Percentiles rank a stretch among this genome's conserved stretches.
Conservation (phyloP, 2,113 vertebrate genomes). For the Tiliqua scincoides region DNA sequence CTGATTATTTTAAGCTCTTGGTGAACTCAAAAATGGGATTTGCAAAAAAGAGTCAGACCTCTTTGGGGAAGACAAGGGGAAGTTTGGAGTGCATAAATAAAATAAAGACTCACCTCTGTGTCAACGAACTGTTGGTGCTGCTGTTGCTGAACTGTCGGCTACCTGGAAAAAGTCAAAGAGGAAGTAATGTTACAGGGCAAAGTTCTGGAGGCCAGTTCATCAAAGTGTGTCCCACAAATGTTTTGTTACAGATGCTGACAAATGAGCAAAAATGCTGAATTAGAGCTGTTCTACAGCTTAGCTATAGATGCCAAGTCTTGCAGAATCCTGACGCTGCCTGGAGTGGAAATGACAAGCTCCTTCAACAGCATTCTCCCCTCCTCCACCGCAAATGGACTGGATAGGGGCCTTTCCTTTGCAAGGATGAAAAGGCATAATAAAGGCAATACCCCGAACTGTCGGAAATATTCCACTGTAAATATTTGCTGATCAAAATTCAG, state of each 20-base stretch:
- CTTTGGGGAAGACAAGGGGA: not conserved
- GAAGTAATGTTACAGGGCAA: constrained; percentile 29
- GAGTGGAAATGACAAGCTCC: too few relatives aligned
- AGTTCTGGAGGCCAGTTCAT: not conserved
- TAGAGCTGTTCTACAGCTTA: not conserved
- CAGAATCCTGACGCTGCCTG: not conserved
- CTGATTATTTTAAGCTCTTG: not conserved
- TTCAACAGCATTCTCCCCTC: not conserved
- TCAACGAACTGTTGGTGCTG: constrained; percentile 72
- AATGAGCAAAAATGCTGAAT: not conserved
- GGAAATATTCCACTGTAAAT: not conserved
- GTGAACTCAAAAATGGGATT: not conserved
- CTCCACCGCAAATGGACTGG: not conserved
- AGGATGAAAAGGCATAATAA: not conserved
- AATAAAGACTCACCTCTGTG: constrained; percentile 82
- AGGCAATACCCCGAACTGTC: not conserved
- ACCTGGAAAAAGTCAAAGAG: constrained; percentile 74
- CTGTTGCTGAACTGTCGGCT: constrained; percentile 74
- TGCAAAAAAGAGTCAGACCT: too few relatives aligned
- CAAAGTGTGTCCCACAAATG: not conserved
- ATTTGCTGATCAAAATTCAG: not conserved
- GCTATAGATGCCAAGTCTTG: not conserved
- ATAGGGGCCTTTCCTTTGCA: not conserved
- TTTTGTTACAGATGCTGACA: not conserved
- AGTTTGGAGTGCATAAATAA: too few relatives aligned